phyloP scores from a whole-genome alignment of 2,888 invertebrate species.

The Branchellion lobata region DNA sequence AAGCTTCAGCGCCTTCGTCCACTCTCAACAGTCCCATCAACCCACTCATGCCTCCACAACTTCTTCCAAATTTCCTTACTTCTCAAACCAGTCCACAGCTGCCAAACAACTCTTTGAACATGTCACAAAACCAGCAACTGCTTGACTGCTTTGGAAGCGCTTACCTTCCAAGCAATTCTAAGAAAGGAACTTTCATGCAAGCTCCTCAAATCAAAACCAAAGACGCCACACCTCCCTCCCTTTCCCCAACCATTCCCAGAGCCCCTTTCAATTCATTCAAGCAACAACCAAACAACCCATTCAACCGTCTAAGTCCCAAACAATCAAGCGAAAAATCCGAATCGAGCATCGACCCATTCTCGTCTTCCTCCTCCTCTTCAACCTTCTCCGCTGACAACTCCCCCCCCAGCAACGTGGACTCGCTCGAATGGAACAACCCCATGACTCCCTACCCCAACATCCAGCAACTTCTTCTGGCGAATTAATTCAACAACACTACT shows the following conservation, averaged over 20 bases:
- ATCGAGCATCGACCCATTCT: slow-evolving; percentile 18
- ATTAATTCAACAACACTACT: background rate
- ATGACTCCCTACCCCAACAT: slow-evolving; percentile 27
- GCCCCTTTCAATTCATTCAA: background rate
- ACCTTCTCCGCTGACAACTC: slow-evolving; percentile 11
- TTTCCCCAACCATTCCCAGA: background rate
- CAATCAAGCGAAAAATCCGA: slow-evolving; percentile 9
- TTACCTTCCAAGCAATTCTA: background rate
- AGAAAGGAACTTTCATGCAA: background rate
- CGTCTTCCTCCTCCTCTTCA: background rate
- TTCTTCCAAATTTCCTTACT: background rate
- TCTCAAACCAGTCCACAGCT: background rate
- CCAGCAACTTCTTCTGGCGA: slow-evolving; percentile 34
- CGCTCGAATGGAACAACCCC: slow-evolving; percentile 25
- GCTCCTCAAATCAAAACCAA: background rate
- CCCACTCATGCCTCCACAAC: slow-evolving; percentile 17
- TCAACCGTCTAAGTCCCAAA: background rate
- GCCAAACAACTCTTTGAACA: slow-evolving; percentile 10
- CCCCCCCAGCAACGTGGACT: background rate
- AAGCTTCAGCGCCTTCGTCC: slow-evolving; percentile 39
- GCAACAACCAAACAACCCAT: background rate
- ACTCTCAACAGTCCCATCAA: slow-evolving; percentile 32
- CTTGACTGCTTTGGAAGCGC: background rate
- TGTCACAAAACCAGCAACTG: slow-evolving; percentile 7
- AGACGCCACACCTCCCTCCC: background rate